Percentiles rank a stretch among this genome's conserved stretches.
Evolutionary conservation across 2,888 invertebrate species (phyloP).

Genomic region (Agonopterix arenella): DNA sequence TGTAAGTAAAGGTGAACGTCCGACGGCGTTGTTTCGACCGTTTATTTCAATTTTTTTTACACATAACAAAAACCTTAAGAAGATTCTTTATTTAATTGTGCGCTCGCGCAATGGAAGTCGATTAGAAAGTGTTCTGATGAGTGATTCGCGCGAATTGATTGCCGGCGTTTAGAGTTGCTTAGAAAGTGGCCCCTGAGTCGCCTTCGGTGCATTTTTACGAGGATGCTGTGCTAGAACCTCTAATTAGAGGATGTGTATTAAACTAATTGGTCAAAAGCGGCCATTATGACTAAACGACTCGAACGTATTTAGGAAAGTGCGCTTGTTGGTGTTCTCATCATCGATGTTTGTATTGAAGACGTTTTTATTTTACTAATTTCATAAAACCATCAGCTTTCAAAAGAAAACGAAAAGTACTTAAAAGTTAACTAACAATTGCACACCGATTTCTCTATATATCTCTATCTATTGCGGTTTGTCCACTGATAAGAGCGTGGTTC

Average conservation of each 20-base stretch:
- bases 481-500: too few species aligned
- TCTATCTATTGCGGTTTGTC: too few species aligned
- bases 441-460: background rate
- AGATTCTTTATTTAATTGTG: constrained; percentile 41
- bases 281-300: constrained; percentile 9
- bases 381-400: background rate
- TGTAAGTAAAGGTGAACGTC: constrained; percentile 1
- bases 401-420: too few species aligned
- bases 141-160: constrained; percentile 69
- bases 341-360: background rate
- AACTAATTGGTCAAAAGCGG: constrained; percentile 15
- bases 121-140: constrained; percentile 73
- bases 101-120: constrained; percentile 43
- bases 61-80: constrained; percentile 20
- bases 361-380: background rate
- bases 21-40: background rate
- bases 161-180: constrained; percentile 58
- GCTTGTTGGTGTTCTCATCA: background rate
- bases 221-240: constrained; percentile 30
- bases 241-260: constrained; percentile 53
- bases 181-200: constrained; percentile 61
- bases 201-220: constrained; percentile 51
- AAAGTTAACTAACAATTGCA: background rate
- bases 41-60: too few species aligned
- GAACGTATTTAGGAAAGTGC: background rate